Conservation (phyloP, 2,888 invertebrate species). For the Calameuta pallipes region DNA sequence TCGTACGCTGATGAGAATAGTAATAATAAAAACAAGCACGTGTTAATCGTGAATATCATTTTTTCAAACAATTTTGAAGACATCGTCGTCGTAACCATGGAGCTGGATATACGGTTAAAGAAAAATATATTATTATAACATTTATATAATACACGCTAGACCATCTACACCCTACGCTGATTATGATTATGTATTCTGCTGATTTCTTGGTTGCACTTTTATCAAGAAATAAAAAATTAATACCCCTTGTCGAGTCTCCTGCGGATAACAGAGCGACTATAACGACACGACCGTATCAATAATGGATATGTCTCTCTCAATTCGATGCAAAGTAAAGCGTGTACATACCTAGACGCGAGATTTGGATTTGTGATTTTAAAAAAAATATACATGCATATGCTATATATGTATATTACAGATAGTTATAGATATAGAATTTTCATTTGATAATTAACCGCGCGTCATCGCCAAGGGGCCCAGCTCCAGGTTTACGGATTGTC, state of each 20-base stretch:
- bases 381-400: background rate
- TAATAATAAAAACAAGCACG: background rate
- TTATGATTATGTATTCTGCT: conserved; percentile 63
- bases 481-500: conserved; percentile 47
- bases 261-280: background rate
- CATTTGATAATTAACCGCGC: background rate
- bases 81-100: conserved; percentile 33
- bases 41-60: background rate
- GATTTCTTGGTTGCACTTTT: conserved; percentile 59
- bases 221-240: background rate
- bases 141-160: conserved; percentile 9
- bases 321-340: background rate
- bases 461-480: conserved; percentile 36
- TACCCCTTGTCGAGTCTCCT: conserved; percentile 15
- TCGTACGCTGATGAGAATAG: conserved; percentile 28
- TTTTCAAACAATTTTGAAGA: conserved; percentile 38
- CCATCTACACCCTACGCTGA: conserved; percentile 38
- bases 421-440: background rate
- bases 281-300: background rate
- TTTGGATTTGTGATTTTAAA: background rate
- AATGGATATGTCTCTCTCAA: background rate
- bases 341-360: background rate
- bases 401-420: background rate
- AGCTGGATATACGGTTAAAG: conserved; percentile 11
- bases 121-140: background rate